phyloP scores from a whole-genome alignment of 2,797 vertebrate genomes.

The Rhabdophis nuchalis region DNA sequence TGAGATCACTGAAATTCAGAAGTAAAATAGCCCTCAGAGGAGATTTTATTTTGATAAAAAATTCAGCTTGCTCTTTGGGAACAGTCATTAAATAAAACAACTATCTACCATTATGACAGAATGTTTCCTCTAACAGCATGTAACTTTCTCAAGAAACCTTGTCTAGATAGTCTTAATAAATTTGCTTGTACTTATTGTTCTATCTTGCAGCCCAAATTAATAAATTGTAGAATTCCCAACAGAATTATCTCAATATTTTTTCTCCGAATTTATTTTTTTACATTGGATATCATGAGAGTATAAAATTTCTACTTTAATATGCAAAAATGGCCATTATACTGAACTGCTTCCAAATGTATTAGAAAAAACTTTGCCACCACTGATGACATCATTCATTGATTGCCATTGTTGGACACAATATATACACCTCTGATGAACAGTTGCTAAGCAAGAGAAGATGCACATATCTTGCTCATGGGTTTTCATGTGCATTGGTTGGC shows the following conservation, averaged over 20 bases:
- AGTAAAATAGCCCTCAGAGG: not conserved
- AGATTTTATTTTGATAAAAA: not conserved
- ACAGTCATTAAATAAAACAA: not conserved
- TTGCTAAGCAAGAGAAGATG: not conserved
- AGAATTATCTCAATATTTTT: not conserved
- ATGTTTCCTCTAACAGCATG: not conserved
- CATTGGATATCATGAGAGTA: not conserved
- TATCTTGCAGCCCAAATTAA: not conserved
- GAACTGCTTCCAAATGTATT: not conserved
- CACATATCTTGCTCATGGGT: not conserved
- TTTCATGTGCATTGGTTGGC: not conserved
- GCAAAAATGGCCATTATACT: too few relatives aligned
- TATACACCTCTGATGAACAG: not conserved
- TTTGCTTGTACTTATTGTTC: not conserved
- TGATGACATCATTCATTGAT: not conserved
- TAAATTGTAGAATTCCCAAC: not conserved
- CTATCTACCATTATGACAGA: not conserved
- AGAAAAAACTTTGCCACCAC: not conserved
- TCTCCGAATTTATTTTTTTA: not conserved
- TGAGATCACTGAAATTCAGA: not conserved
- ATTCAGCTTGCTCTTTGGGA: not conserved
- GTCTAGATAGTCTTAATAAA: not conserved
- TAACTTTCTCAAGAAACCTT: not conserved
- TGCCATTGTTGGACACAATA: not conserved
- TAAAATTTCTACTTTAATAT: not conserved